Conservation (phyloP, 2,797 vertebrate genomes). For the Heliangelus exortis region DNA sequence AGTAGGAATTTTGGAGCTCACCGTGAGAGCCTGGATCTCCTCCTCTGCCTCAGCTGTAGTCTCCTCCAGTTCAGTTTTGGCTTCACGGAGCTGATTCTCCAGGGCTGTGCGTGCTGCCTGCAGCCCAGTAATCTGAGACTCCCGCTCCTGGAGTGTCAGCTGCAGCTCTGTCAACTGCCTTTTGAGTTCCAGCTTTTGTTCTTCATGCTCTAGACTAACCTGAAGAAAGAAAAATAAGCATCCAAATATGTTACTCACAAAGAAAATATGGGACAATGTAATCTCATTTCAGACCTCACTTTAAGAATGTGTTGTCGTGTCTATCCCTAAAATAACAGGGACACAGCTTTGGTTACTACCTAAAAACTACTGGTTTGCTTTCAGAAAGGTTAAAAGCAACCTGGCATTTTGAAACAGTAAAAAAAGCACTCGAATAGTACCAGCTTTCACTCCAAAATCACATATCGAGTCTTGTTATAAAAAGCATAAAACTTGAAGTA, state of each 20-base stretch:
- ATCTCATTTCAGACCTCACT: not conserved
- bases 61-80: constrained; percentile 94
- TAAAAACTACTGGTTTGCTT: not conserved
- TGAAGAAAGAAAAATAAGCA: constrained; percentile 43
- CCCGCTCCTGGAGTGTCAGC: constrained; percentile 91
- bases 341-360: not conserved
- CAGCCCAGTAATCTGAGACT: constrained; percentile 91
- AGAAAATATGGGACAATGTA: not conserved
- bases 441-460: not conserved
- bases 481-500: not conserved
- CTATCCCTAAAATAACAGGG: not conserved
- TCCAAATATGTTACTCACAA: not conserved
- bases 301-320: not conserved
- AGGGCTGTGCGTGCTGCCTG: constrained; percentile 89
- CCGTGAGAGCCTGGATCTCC: constrained; percentile 94
- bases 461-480: not conserved
- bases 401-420: not conserved
- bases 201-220: constrained; percentile 93
- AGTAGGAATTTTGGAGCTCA: constrained; percentile 56
- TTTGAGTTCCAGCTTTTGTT: constrained; percentile 94
- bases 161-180: constrained; percentile 93
- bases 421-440: not conserved
- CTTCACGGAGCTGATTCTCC: constrained; percentile 92
- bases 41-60: constrained; percentile 95
- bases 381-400: not conserved